Conservation (phyloP, 2,113 vertebrate species). For the Danio rerio region DNA sequence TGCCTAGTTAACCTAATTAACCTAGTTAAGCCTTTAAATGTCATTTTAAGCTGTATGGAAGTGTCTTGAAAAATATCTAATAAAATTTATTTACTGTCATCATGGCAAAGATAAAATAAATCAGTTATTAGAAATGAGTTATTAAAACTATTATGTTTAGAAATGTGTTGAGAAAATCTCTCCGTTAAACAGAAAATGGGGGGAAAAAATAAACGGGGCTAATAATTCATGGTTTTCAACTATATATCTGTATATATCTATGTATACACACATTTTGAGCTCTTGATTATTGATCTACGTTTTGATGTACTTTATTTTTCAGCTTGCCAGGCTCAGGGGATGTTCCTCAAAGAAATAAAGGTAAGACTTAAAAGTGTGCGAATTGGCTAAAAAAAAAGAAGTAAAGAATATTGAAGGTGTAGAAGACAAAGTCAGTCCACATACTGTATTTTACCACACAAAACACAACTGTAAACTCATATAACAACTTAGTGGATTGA, state of each 20-base stretch:
- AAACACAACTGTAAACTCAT: background rate
- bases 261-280: background rate
- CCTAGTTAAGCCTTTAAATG: too few relatives aligned
- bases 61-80: too few relatives aligned
- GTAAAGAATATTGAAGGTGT: background rate
- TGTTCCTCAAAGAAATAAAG: slow-evolving; percentile 72
- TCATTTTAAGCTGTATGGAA: too few relatives aligned
- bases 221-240: too few relatives aligned
- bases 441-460: background rate
- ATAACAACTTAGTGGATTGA: background rate
- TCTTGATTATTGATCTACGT: background rate
- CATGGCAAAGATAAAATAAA: too few relatives aligned
- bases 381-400: background rate
- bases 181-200: too few relatives aligned
- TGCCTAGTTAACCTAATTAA: too few relatives aligned
- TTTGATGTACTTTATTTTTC: slow-evolving; percentile 32
- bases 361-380: slow-evolving; percentile 61
- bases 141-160: too few relatives aligned
- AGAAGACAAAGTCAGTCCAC: background rate
- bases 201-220: too few relatives aligned
- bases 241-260: background rate
- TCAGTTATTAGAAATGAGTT: too few relatives aligned
- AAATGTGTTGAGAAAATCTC: too few relatives aligned
- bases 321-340: slow-evolving; percentile 72
- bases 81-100: too few relatives aligned